These are phyloP conservation scores for Zaprionus ornatus DNA, from an alignment of 1,140 invertebrate genomes.

Conservation along the genomic window DNA sequence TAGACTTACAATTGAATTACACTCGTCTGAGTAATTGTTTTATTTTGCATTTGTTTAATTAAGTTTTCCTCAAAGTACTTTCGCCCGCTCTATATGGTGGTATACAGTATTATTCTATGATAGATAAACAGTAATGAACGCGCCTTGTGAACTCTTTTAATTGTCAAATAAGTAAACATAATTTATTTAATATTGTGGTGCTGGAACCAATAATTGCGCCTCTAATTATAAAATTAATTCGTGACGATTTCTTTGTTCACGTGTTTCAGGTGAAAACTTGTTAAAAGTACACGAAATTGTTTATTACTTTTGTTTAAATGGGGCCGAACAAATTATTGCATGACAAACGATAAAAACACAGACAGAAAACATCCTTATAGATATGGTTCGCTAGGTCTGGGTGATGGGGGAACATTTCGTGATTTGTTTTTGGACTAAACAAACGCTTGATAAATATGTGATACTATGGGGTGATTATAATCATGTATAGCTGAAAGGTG, in stretches of 20 bases:
- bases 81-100: background rate
- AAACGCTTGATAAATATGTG: constrained; percentile 3
- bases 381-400: background rate
- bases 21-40: constrained; percentile 12
- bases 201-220: constrained; percentile 28
- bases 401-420: background rate
- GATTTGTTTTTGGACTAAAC: background rate
- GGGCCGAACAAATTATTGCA: constrained; percentile 31
- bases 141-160: constrained; percentile 17
- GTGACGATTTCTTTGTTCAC: constrained; percentile 24
- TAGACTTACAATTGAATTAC: constrained; percentile 3
- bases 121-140: constrained; percentile 9
- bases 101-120: background rate
- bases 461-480: background rate
- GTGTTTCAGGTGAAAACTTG: constrained; percentile 38
- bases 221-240: constrained; percentile 36
- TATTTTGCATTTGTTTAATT: constrained; percentile 10
- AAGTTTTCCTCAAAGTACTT: background rate
- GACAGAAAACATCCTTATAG: background rate
- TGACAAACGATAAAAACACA: constrained; percentile 2
- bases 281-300: constrained; percentile 35
- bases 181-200: constrained; percentile 15
- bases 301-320: constrained; percentile 4
- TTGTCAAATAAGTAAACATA: constrained; percentile 5
- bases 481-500: background rate